These are phyloP conservation scores for Poeciliopsis infans DNA, from an alignment of 2,797 vertebrate genomes.

Conservation along the genomic window DNA sequence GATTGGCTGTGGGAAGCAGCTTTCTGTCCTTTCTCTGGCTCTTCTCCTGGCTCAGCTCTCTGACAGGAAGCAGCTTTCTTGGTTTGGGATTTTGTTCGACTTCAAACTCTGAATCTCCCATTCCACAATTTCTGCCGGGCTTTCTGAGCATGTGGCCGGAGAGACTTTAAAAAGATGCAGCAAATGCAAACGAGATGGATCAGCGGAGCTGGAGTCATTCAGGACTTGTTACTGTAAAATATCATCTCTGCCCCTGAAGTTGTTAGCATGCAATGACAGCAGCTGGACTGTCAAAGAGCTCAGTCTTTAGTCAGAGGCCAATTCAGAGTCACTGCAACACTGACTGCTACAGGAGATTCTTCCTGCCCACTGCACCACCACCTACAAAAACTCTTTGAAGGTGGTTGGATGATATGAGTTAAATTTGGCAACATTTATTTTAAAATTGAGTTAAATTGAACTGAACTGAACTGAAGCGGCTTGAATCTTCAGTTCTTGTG, in stretches of 20 bases:
- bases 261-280: not conserved
- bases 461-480: not conserved
- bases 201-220: not conserved
- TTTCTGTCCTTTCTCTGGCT: conserved; percentile 49
- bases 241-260: not conserved
- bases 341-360: not conserved
- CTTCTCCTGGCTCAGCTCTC: conserved; percentile 41
- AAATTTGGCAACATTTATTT: not conserved
- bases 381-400: not conserved
- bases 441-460: not conserved
- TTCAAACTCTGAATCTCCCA: not conserved
- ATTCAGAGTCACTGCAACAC: not conserved
- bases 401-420: not conserved
- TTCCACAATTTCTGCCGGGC: not conserved
- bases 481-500: not conserved
- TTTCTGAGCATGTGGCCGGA: not conserved
- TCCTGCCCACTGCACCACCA: not conserved
- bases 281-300: not conserved
- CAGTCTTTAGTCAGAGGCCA: not conserved
- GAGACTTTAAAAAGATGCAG: not conserved
- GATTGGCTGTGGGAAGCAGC: conserved; percentile 49
- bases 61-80: conserved; percentile 40
- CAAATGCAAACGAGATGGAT: not conserved
- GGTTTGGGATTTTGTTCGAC: conserved; percentile 16
- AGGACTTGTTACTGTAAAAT: not conserved